Base-by-base conservation (phyloP, 2,888 invertebrate genomes). In the Hydrotaea diabolus region DNA sequence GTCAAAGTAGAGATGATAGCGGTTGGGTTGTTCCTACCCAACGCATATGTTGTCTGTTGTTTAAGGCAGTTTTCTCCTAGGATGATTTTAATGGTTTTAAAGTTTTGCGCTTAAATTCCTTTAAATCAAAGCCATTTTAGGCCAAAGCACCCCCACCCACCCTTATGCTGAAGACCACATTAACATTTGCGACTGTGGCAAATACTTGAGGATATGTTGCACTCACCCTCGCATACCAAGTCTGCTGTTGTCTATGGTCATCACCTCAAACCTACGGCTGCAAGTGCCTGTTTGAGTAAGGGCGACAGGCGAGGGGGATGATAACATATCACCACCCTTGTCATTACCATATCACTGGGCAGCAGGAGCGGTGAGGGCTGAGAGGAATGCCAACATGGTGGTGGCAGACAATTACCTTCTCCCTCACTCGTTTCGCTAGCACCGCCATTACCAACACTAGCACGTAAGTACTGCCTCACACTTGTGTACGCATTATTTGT, bases 181-280 rank as follows among this genome's bases (percentile, higher is more conserved):
- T 7, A 31, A 31, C 31, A n/a, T n/a, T n/a, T n/a, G 36, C 21
- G 9, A 13, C 11, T 8, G 39, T 39, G 39, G 7, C 77, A 49
- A 49, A 49, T n/a, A 49, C n/a, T 31, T 31, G 31, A 31, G 31
- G 31, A 31, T 49, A 2, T 49, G 49, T n/a, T 49, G 49, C 39
- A 13, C 1, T n/a, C 74, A 77, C 83, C 84, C 84, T 80, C 80
- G 77, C 75, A 53, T 57, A 82, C 82, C 74, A 82, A 77, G 82
- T 82, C 82, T 76, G 76, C 57, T 82, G 77, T 85, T 85, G 85
- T 85, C 82, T 82, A 79, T 85, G 85, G 85, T 85, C 85, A 82
- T 85, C 85, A 85, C 49, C 82, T 62, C 82, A 80, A 80, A 82
- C 77, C 82, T 73, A n/a, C 76, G 49, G 55, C 36, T 69, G 55